Evolutionary conservation across 2,888 invertebrate species (phyloP), one percentile per base, ranked within the genome.

Genomic region (Nymphalis polychloros): DNA sequence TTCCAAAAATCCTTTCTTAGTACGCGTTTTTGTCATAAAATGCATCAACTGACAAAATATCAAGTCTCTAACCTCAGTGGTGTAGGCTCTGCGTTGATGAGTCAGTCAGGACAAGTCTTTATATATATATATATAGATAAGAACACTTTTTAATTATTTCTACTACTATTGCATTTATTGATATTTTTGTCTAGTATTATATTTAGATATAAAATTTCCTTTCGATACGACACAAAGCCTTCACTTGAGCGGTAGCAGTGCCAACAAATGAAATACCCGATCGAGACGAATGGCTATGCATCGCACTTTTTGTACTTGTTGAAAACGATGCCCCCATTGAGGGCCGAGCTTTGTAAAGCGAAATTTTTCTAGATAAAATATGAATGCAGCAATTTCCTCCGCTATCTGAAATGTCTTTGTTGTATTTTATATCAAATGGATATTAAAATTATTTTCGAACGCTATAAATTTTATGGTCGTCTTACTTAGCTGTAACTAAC

Each of bases 181-280:
- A 41, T 41, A 41, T 41, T 41, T 13, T 41, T 67, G 76, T 72
- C 79, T 69, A 10, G 23, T 52, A 55, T 31, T 31, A 17, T 31
- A 23, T 17, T 31, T 55, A 31, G 16, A 55, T 76, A 78, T 73
- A 75, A 79, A 82, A 84, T 79, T 80, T 72, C 69, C 69, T 75
- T 79, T 77, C 72, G 79, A 72, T 73, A 73, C 80, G 81, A 84
- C 81, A 88, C 86, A 87, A 84, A 84, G 82, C 79, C 80, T 79
- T 80, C 76, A 76, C 78, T 75, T 65, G 77, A 66, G 81, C 78
- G 68, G 82, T 81, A 73, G 79, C 77, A 69, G 64, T 81, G 86
- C 86, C 84, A 85, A 87, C 86, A 88, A 88, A 88, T 87, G 83
- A 87, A 87, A 87, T 88, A 87, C 86, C 82, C 84, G 84, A 88